Percentiles rank a stretch among this genome's conserved stretches.
phyloP scores from a whole-genome alignment of 2,113 vertebrate genomes.

The Apodemus speciosus region DNA sequence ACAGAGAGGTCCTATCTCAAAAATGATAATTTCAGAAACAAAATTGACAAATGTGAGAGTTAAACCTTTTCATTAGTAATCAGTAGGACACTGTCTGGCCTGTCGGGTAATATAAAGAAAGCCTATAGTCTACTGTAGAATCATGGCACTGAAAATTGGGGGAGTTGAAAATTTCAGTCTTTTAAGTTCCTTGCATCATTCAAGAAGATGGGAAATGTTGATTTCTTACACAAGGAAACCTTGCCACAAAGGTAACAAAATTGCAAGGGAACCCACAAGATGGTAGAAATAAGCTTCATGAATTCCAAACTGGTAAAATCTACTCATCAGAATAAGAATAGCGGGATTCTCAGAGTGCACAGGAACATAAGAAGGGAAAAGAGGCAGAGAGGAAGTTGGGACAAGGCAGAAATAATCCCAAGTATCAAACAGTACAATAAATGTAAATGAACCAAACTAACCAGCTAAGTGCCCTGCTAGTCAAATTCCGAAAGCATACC shows the following conservation, averaged over 20 bases:
- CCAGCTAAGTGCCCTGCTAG: neutral
- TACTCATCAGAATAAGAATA: neutral
- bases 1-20: too few relatives aligned
- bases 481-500: neutral
- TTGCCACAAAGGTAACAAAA: neutral
- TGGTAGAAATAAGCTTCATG: slow-evolving; percentile 2
- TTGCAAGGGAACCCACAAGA: slow-evolving; percentile 4
- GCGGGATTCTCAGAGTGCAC: neutral
- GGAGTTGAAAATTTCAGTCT: neutral
- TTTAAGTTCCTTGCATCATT: slow-evolving; percentile 9
- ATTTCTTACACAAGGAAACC: neutral
- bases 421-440: slow-evolving; percentile 32
- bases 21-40: too few relatives aligned
- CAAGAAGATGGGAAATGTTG: slow-evolving; percentile 4
- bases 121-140: neutral
- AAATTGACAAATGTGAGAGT: too few relatives aligned
- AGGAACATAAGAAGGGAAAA: neutral
- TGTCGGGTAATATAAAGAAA: slow-evolving; percentile 11
- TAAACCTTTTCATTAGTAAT: slow-evolving; percentile 26
- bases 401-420: slow-evolving; percentile 1
- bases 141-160: neutral
- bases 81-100: neutral
- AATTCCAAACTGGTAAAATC: neutral
- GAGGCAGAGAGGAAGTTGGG: neutral
- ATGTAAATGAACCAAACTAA: neutral